Evolutionary conservation across 2,888 invertebrate genomes (phyloP).

Genomic region (Epirrhoe alternata): DNA sequence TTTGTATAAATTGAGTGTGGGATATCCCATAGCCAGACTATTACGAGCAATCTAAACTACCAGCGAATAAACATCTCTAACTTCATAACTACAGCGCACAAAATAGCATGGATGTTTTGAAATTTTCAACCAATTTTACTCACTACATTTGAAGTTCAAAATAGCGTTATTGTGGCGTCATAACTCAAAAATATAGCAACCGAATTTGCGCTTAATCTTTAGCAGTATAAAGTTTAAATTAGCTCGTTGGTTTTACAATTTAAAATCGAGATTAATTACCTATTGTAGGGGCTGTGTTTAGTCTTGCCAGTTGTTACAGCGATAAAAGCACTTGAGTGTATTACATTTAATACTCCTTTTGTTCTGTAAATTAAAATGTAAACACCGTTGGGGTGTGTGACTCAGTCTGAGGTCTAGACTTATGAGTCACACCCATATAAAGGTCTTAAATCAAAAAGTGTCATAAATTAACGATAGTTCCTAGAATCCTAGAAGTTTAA

Average conservation of each 20-base stretch:
- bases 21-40: slow-evolving; percentile 14
- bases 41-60: neutral
- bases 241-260: slow-evolving; percentile 5
- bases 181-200: neutral
- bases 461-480: neutral
- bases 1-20: slow-evolving; percentile 20
- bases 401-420: slow-evolving; percentile 8
- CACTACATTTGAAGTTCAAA: slow-evolving; percentile 20
- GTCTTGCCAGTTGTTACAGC: slow-evolving; percentile 41
- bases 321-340: slow-evolving; percentile 35
- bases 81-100: neutral
- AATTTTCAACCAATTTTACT: slow-evolving; percentile 7
- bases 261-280: slow-evolving; percentile 33
- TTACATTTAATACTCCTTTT: slow-evolving; percentile 35
- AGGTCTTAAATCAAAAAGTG: neutral
- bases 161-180: slow-evolving; percentile 1
- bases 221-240: slow-evolving; percentile 4
- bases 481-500: too few species aligned
- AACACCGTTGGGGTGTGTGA: slow-evolving; percentile 19
- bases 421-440: neutral
- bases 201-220: neutral
- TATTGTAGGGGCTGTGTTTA: slow-evolving; percentile 42
- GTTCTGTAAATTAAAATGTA: slow-evolving; percentile 32
- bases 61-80: slow-evolving; percentile 5
- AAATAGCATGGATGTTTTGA: slow-evolving; percentile 6